Conservation (phyloP, 2,113 vertebrate genomes). For the Larimichthys crocea region DNA sequence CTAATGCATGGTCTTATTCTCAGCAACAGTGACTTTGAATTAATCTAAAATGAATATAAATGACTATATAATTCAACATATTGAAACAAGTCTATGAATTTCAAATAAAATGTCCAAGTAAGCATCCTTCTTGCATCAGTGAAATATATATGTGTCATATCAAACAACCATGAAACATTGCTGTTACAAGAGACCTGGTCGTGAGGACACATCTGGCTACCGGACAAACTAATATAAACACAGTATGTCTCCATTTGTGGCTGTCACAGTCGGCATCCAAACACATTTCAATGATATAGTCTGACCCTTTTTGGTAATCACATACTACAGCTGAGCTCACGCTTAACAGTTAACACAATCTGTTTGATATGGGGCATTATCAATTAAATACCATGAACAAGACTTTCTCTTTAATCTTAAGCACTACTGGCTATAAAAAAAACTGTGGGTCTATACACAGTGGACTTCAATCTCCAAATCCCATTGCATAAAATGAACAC, state of each 20-base stretch:
- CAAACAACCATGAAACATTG: slow-evolving; percentile 42
- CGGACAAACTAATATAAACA: slow-evolving; percentile 53
- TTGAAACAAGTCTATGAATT: neutral
- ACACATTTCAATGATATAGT: slow-evolving; percentile 6
- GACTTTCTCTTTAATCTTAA: slow-evolving; percentile 30
- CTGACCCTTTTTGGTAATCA: slow-evolving; percentile 32
- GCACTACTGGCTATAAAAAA: slow-evolving; percentile 5
- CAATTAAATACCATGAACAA: slow-evolving; percentile 32
- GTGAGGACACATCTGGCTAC: slow-evolving; percentile 62
- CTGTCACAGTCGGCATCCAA: slow-evolving; percentile 28
- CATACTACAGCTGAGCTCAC: slow-evolving; percentile 31
- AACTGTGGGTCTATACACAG: slow-evolving; percentile 13
- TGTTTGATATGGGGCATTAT: slow-evolving; percentile 21
- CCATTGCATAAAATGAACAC: slow-evolving; percentile 34
- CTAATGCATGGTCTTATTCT: neutral
- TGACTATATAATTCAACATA: neutral
- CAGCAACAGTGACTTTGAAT: neutral
- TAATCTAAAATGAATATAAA: neutral
- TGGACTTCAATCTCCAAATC: slow-evolving; percentile 38
- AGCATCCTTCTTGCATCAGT: neutral
- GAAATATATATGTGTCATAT: slow-evolving; percentile 8
- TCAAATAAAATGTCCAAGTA: neutral
- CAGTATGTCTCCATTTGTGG: slow-evolving; percentile 38
- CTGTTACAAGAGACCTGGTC: slow-evolving; percentile 31
- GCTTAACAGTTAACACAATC: neutral